Percentiles rank a stretch among this genome's conserved stretches.
Conservation (phyloP, 1,140 invertebrate species). For the Drosophila insularis region DNA sequence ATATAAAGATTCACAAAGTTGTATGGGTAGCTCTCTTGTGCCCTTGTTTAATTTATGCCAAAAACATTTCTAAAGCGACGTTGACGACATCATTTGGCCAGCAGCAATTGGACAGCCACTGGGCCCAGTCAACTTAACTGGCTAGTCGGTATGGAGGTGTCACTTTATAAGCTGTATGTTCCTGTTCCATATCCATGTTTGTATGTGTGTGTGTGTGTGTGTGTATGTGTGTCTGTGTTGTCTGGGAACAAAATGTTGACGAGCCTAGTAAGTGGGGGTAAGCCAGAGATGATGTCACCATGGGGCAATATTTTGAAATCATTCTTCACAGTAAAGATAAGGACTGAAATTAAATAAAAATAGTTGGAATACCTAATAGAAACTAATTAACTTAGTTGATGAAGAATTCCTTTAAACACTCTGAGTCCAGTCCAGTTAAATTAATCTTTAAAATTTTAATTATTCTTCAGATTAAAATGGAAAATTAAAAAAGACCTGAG, state of each 20-base stretch:
- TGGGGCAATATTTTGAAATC: background rate
- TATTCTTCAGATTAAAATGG: no score
- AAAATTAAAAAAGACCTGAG: no score
- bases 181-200: background rate
- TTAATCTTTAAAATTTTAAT: no score
- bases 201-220: background rate
- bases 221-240: background rate
- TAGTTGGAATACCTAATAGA: no score
- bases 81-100: conserved; percentile 71
- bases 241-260: conserved; percentile 69
- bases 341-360: no score
- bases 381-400: no score
- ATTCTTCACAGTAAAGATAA: no score
- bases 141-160: conserved; percentile 56
- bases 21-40: conserved; percentile 23
- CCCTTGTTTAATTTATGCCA: conserved; percentile 78
- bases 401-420: no score
- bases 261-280: conserved; percentile 38
- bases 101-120: conserved; percentile 19
- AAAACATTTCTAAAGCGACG: conserved; percentile 70
- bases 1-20: no score
- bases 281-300: background rate
- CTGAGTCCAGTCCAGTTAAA: no score
- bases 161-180: conserved; percentile 65
- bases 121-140: conserved; percentile 30